A percentile compares a stretch with the other conserved stretches of the same genome.
Evolutionary conservation across 2,888 invertebrate species (phyloP).

Genomic region (Euphydryas editha): DNA sequence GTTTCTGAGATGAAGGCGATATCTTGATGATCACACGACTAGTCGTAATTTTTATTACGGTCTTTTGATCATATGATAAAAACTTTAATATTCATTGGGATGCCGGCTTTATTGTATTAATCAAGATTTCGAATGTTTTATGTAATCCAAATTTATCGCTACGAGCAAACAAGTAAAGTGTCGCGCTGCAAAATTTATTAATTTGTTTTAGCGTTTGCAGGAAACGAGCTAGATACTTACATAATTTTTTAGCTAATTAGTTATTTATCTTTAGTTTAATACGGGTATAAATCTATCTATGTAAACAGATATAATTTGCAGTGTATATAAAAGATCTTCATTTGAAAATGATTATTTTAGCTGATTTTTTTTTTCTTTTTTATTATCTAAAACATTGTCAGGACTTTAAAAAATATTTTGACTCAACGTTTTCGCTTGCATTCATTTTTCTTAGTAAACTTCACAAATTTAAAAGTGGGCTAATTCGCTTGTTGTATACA

Average conservation of each 20-base stretch:
- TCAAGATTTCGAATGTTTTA: constrained; percentile 34
- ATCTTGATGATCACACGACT: no score
- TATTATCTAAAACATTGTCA: no score
- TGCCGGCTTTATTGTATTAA: constrained; percentile 24
- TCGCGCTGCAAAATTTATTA: constrained; percentile 34
- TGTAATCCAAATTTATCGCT: constrained; percentile 35
- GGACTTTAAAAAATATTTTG: no score
- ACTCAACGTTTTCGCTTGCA: no score
- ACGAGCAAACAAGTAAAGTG: constrained; percentile 31
- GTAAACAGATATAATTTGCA: not conserved
- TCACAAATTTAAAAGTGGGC: no score
- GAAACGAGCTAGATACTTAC: not conserved
- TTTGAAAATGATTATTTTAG: no score
- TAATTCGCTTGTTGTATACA: no score
- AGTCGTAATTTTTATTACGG: no score
- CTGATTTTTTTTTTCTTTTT: no score
- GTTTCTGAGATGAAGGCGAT: no score
- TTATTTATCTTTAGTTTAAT: not conserved
- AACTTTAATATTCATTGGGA: constrained; percentile 19
- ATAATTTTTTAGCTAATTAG: not conserved
- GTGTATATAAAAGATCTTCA: no score
- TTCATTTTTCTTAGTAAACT: no score
- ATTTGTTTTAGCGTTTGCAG: constrained; percentile 24
- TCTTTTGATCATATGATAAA: not conserved
- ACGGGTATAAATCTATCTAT: not conserved